Percentiles rank a stretch among this genome's conserved stretches.
Evolutionary conservation across 2,797 vertebrate species (phyloP).

Genomic region (Enoplosus armatus): DNA sequence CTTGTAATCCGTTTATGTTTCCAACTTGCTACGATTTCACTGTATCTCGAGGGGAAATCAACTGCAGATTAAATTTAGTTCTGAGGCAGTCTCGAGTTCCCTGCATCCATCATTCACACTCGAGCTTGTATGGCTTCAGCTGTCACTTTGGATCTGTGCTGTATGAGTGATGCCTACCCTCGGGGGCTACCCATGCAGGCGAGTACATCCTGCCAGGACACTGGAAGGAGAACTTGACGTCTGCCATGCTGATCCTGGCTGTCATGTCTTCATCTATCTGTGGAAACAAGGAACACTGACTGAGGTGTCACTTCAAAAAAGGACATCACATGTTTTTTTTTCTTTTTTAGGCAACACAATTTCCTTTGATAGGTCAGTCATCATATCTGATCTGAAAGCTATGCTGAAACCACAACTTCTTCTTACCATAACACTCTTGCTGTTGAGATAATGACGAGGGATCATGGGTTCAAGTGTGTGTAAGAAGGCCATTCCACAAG

Average conservation of each 20-base stretch:
- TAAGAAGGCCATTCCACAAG: slow-evolving; percentile 96
- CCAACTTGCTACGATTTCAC: slow-evolving; percentile 40
- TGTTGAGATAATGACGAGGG: slow-evolving; percentile 95
- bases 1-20: slow-evolving; percentile 61
- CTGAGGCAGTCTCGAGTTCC: slow-evolving; percentile 39
- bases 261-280: slow-evolving; percentile 99
- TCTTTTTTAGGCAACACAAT: neutral
- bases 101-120: slow-evolving; percentile 58
- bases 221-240: slow-evolving; percentile 98
- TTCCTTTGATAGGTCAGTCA: neutral
- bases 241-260: slow-evolving; percentile 97
- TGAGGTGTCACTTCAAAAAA: slow-evolving; percentile 22
- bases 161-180: slow-evolving; percentile 87
- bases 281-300: slow-evolving; percentile 21
- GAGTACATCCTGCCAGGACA: slow-evolving; percentile 97
- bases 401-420: neutral
- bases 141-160: slow-evolving; percentile 64
- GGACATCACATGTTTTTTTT: slow-evolving; percentile 6
- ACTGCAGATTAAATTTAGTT: slow-evolving; percentile 62
- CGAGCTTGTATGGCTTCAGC: slow-evolving; percentile 53
- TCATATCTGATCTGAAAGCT: neutral
- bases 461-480: slow-evolving; percentile 98
- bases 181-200: slow-evolving; percentile 97
- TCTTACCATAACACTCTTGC: slow-evolving; percentile 97
- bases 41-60: slow-evolving; percentile 57